A percentile compares a stretch with the other conserved stretches of the same genome.
These are phyloP conservation scores for Ennomos quercinarius DNA, from an alignment of 2,888 invertebrate species.

Conservation along the genomic window DNA sequence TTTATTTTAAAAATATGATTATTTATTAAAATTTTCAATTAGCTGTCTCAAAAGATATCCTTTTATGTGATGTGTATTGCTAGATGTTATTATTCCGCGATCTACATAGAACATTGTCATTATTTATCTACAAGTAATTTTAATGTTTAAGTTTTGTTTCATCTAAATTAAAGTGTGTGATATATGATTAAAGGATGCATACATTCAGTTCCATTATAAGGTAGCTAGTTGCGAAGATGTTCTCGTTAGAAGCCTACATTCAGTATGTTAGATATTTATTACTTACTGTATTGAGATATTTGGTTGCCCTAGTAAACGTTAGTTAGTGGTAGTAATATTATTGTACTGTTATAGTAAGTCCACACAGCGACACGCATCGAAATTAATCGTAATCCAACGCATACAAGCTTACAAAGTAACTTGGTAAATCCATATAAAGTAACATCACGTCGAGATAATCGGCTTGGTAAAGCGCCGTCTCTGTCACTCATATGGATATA, in stretches of 20 bases:
- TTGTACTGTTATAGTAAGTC: constrained; percentile 59
- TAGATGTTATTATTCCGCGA: constrained; percentile 63
- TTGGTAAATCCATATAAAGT: no score
- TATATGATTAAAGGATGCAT: constrained; percentile 63
- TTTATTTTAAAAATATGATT: constrained; percentile 60
- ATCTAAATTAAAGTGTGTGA: constrained; percentile 81
- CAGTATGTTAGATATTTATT: constrained; percentile 77
- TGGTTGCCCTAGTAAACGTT: constrained; percentile 72
- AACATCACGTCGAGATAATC: no score
- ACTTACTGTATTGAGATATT: constrained; percentile 70
- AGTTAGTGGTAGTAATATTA: constrained; percentile 67
- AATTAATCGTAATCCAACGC: not conserved
- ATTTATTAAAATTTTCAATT: constrained; percentile 76
- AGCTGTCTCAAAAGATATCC: constrained; percentile 70
- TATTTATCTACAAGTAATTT: constrained; percentile 35
- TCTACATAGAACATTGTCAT: constrained; percentile 54
- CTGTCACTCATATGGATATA: no score
- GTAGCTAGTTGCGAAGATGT: constrained; percentile 66
- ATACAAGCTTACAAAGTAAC: no score
- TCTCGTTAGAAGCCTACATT: constrained; percentile 62
- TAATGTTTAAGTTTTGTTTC: constrained; percentile 52
- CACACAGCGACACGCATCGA: constrained; percentile 1
- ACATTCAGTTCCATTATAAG: constrained; percentile 67
- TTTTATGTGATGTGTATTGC: constrained; percentile 60
- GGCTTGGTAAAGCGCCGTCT: no score